Evolutionary conservation across 2,113 vertebrate genomes (phyloP).

Genomic region (Cygnus buccinator): DNA sequence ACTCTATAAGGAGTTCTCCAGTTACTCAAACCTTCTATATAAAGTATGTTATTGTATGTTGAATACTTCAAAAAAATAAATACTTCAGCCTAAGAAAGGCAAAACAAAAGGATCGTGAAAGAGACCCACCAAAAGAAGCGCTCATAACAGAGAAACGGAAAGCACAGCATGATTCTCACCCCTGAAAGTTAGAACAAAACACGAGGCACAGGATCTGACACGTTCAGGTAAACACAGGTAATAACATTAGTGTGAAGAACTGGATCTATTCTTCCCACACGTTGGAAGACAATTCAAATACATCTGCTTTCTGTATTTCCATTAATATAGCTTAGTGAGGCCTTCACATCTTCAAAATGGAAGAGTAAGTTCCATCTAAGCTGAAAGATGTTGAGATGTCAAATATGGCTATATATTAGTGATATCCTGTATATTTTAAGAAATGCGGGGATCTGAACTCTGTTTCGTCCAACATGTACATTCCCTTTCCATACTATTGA

Average conservation of each 20-base stretch:
- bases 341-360: background rate
- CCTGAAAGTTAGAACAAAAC: background rate
- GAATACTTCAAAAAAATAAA: background rate
- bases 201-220: background rate
- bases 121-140: rapidly evolving
- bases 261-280: background rate
- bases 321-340: background rate
- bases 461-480: background rate
- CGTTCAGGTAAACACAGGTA: background rate
- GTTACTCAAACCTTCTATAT: background rate
- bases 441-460: background rate
- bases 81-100: background rate
- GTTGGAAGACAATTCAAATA: background rate
- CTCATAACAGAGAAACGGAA: background rate
- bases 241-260: background rate
- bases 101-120: background rate
- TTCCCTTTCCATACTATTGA: background rate
- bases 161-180: rapidly evolving
- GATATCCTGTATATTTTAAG: background rate
- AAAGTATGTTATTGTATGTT: background rate
- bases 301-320: background rate
- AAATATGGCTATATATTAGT: background rate
- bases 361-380: background rate
- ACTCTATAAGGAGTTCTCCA: background rate
- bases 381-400: background rate